These are phyloP conservation scores for Pogoniulus pusillus DNA, from an alignment of 2,797 vertebrate species.

Conservation along the genomic window DNA sequence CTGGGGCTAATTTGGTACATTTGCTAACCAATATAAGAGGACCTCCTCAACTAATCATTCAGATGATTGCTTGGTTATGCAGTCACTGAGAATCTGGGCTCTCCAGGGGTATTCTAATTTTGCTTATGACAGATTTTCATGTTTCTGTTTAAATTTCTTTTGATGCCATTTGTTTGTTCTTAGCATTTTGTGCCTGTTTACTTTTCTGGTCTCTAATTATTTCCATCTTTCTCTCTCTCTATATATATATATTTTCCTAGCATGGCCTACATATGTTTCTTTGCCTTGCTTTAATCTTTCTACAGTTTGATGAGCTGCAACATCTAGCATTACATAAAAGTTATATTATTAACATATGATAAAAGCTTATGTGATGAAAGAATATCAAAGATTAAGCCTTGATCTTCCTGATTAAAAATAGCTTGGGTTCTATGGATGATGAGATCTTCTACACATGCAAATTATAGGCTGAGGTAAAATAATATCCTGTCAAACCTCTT, in stretches of 20 bases:
- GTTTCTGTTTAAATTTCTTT: constrained; percentile 47
- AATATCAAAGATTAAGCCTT: constrained; percentile 42
- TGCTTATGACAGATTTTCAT: constrained; percentile 19
- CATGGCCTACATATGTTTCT: constrained; percentile 54
- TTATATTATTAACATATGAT: constrained; percentile 48
- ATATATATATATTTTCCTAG: background rate
- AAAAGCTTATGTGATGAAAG: constrained; percentile 48
- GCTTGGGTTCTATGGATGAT: background rate
- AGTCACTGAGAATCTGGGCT: constrained; percentile 33
- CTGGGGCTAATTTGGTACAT: constrained; percentile 9
- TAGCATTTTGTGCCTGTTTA: constrained; percentile 41
- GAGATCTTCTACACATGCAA: background rate
- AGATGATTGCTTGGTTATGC: constrained; percentile 36
- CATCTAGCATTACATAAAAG: constrained; percentile 46
- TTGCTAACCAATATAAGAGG: constrained; percentile 28
- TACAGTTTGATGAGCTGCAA: constrained; percentile 41
- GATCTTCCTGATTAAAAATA: constrained; percentile 59
- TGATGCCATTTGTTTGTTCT: constrained; percentile 37
- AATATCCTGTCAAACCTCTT: constrained; percentile 26
- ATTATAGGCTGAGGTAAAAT: constrained; percentile 32
- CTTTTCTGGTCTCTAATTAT: constrained; percentile 44
- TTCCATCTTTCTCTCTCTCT: background rate
- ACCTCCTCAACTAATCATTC: constrained; percentile 40
- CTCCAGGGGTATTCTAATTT: constrained; percentile 41
- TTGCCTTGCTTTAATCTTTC: constrained; percentile 56